phyloP scores from a whole-genome alignment of 2,888 invertebrate species.

The Eupithecia abbreviata region DNA sequence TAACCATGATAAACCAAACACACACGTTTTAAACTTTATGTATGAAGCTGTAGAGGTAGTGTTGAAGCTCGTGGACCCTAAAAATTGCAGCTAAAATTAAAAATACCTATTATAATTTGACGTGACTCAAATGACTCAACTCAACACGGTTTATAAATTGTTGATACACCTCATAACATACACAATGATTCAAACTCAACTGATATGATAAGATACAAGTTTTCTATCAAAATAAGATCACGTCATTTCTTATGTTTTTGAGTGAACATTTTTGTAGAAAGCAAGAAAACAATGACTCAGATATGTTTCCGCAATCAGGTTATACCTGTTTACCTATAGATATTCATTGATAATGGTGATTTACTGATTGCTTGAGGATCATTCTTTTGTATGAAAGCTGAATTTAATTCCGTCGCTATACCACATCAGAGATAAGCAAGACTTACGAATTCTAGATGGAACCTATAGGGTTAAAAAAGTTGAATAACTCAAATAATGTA shows the following conservation, averaged over 20 bases:
- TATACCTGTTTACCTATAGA: not conserved
- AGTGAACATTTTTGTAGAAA: not conserved
- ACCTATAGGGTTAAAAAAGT: not conserved
- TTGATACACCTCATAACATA: not conserved
- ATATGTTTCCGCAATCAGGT: not conserved
- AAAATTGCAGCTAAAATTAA: too few species aligned
- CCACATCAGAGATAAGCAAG: not conserved
- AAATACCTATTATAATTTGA: not conserved
- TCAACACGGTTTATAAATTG: not conserved
- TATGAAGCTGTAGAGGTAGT: too few species aligned
- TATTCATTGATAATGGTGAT: not conserved
- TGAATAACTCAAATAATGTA: not conserved
- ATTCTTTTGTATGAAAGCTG: not conserved
- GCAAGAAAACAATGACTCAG: not conserved
- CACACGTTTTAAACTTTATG: too few species aligned
- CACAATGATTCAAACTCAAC: not conserved
- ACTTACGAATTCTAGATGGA: not conserved
- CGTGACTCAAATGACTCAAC: not conserved
- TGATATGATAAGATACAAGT: not conserved
- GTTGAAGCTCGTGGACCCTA: too few species aligned
- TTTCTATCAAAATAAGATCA: not conserved
- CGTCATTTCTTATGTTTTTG: not conserved
- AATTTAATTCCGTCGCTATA: not conserved
- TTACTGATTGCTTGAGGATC: not conserved
- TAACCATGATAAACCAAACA: not conserved